Conservation (phyloP, 1,140 invertebrate genomes). For the Trypoxylus dichotomus region DNA sequence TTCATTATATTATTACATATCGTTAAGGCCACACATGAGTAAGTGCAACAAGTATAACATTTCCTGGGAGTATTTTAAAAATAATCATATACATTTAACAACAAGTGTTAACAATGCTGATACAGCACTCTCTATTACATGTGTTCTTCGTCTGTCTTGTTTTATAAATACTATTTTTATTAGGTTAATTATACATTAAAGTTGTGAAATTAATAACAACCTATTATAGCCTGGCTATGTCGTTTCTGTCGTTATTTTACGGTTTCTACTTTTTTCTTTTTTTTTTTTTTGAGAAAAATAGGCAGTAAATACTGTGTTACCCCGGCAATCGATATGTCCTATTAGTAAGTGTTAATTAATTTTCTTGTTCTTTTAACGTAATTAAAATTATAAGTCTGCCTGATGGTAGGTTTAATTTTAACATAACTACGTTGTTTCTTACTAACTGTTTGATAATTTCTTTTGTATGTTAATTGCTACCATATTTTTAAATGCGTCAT, state of each 20-base stretch:
- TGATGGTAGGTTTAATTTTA: not conserved
- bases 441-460: not conserved
- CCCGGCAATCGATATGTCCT: too few relatives aligned
- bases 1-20: not conserved
- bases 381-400: not conserved
- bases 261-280: too few relatives aligned
- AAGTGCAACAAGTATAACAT: constrained; percentile 6
- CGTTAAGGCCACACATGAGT: constrained; percentile 15
- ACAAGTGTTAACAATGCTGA: constrained; percentile 21
- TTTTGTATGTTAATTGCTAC: constrained; percentile 17
- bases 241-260: not conserved
- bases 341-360: too few relatives aligned
- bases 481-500: constrained; percentile 2
- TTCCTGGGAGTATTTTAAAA: constrained; percentile 2
- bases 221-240: not conserved
- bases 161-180: constrained; percentile 14
- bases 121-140: not conserved
- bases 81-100: constrained; percentile 15
- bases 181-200: constrained; percentile 16
- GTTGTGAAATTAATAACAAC: constrained; percentile 10
- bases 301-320: too few relatives aligned
- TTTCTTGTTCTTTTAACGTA: too few relatives aligned
- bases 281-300: too few relatives aligned
- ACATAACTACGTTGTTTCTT: not conserved
- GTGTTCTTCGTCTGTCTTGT: not conserved